Evolutionary conservation across 1,140 invertebrate species (phyloP).

Genomic region (Paralvinella palmiformis): DNA sequence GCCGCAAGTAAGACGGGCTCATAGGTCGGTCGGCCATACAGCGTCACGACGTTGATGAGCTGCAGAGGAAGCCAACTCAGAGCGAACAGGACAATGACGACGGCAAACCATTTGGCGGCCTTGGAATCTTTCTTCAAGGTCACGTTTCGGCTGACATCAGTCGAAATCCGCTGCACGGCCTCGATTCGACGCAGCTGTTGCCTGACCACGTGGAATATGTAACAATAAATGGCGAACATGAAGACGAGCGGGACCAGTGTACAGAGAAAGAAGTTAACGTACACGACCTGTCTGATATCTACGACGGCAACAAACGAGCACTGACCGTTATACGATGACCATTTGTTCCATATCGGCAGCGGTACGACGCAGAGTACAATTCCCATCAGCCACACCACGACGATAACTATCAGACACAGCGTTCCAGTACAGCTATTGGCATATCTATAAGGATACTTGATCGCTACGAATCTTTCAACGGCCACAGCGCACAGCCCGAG

Average conservation of each 20-base stretch:
- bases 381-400: slow-evolving; percentile 32
- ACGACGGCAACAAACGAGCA: slow-evolving; percentile 40
- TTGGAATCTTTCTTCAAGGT: slow-evolving; percentile 32
- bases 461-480: slow-evolving; percentile 39
- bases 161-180: slow-evolving; percentile 24
- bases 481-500: slow-evolving; percentile 42
- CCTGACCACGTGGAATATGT: slow-evolving; percentile 38
- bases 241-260: slow-evolving; percentile 37
- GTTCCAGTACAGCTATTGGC: slow-evolving; percentile 28
- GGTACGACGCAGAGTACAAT: slow-evolving; percentile 41
- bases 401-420: slow-evolving; percentile 28
- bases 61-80: slow-evolving; percentile 44
- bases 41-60: slow-evolving; percentile 32
- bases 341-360: slow-evolving; percentile 41
- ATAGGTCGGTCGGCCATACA: slow-evolving; percentile 23
- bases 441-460: slow-evolving; percentile 41
- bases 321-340: neutral
- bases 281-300: slow-evolving; percentile 43
- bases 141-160: neutral
- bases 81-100: slow-evolving; percentile 38
- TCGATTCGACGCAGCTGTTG: slow-evolving; percentile 32
- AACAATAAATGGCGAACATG: slow-evolving; percentile 39
- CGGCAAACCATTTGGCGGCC: slow-evolving; percentile 40
- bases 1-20: slow-evolving; percentile 47
- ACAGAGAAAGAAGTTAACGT: slow-evolving; percentile 44